Evolutionary conservation across 2,113 vertebrate genomes (phyloP).

Genomic region (Oxygymnocypris stewartii): DNA sequence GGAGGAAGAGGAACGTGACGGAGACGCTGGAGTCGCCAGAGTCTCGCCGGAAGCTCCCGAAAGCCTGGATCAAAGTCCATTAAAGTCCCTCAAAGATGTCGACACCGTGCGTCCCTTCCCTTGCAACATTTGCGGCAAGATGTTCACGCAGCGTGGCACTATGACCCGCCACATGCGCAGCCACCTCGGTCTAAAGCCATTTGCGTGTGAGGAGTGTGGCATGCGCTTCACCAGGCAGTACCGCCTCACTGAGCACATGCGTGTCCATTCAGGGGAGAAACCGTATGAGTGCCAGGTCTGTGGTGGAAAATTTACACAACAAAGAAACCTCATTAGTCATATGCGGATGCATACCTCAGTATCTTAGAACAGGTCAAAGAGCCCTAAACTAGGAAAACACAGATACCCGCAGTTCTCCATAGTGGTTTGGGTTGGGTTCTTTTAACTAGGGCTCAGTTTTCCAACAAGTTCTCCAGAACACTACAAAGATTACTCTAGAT

Average conservation of each 20-base stretch:
- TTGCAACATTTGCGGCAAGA: conserved; percentile 98
- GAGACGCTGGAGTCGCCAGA: conserved; percentile 76
- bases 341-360: conserved; percentile 99
- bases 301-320: conserved; percentile 98
- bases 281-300: conserved; percentile 99
- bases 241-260: conserved; percentile 99
- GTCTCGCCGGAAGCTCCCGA: conserved; percentile 71
- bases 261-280: conserved; percentile 98
- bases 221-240: conserved; percentile 99
- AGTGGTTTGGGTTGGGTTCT: conserved; percentile 10
- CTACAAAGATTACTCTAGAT: background rate
- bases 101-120: conserved; percentile 94
- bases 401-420: background rate
- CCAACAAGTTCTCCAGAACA: conserved; percentile 1
- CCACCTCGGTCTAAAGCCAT: conserved; percentile 97
- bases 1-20: conserved; percentile 84
- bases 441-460: background rate
- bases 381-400: conserved; percentile 62
- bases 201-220: conserved; percentile 97
- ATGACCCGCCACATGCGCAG: conserved; percentile 99
- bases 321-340: conserved; percentile 99
- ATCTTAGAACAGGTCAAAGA: conserved; percentile 93
- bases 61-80: conserved; percentile 81
- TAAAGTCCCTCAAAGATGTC: conserved; percentile 96
- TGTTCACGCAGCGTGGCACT: conserved; percentile 99